phyloP scores from a whole-genome alignment of 53 echinoderm and acorn worm genomes.

The Arbacia lixula region DNA sequence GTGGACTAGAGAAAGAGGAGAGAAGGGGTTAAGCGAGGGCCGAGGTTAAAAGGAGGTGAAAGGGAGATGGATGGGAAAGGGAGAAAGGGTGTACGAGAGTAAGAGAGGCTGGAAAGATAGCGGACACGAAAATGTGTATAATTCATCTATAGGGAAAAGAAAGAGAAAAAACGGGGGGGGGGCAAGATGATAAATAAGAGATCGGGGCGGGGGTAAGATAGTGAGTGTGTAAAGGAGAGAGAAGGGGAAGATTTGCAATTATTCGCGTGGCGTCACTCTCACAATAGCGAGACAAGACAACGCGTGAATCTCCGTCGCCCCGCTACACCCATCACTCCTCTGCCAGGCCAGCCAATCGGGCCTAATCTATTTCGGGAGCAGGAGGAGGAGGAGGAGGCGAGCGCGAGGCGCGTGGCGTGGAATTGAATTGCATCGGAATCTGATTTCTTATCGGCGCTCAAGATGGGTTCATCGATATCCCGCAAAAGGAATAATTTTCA shows the following conservation, averaged over 20 bases:
- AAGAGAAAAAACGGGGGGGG: not conserved
- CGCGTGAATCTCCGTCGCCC: not conserved
- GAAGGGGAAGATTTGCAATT: not conserved
- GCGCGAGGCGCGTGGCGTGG: constrained; percentile 8
- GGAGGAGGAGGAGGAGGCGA: too few relatives aligned
- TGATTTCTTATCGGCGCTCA: constrained; percentile 17
- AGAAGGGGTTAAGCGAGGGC: too few relatives aligned
- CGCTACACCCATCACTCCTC: not conserved
- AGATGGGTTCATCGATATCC: constrained; percentile 29
- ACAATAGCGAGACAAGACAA: not conserved
- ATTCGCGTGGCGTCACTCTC: too few relatives aligned
- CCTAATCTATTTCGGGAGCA: constrained; percentile 14
- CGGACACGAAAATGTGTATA: too few relatives aligned
- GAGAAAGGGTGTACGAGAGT: too few relatives aligned
- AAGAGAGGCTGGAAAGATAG: too few relatives aligned
- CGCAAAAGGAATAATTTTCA: not conserved
- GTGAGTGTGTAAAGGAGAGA: not conserved
- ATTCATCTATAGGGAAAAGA: too few relatives aligned
- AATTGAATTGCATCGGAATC: constrained; percentile 35
- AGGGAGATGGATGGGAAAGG: too few relatives aligned
- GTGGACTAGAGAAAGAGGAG: too few relatives aligned
- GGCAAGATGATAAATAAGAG: not conserved
- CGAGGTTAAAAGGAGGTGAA: too few relatives aligned
- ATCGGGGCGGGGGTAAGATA: not conserved
- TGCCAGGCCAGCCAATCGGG: not conserved